Conservation (phyloP, 2,797 vertebrate genomes). For the Mus caroli region DNA sequence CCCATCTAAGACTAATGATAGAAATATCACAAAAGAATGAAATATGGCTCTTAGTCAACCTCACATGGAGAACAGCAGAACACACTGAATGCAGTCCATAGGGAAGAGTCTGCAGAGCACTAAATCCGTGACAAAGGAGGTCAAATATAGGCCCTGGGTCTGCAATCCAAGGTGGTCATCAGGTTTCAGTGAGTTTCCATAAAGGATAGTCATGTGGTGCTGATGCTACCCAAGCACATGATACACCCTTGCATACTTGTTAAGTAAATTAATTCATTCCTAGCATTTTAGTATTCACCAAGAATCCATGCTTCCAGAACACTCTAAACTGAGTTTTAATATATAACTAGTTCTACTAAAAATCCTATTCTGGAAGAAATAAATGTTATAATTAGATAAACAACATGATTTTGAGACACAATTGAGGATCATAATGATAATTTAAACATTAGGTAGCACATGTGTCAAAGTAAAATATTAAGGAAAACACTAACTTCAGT, state of each 20-base stretch:
- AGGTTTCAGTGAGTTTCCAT: not conserved
- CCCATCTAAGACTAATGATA: not conserved
- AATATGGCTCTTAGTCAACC: too few relatives aligned
- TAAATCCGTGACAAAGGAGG: not conserved
- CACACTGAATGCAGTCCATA: not conserved
- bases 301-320: not conserved
- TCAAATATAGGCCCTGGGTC: not conserved
- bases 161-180: too few relatives aligned
- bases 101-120: fast-evolving
- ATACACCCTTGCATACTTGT: not conserved
- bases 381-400: not conserved
- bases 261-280: not conserved
- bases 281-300: not conserved
- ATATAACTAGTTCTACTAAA: not conserved
- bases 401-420: not conserved
- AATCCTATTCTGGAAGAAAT: not conserved
- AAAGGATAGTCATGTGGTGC: fast-evolving
- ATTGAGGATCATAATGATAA: not conserved
- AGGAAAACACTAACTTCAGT: not conserved
- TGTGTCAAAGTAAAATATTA: not conserved
- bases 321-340: conserved; percentile 16
- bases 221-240: not conserved
- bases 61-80: not conserved
- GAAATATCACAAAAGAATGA: not conserved
- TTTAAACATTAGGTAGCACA: not conserved